Evolutionary conservation across 2,888 invertebrate species (phyloP), one percentile per base, ranked within the genome.

Genomic region (Choristoneura rosaceana): DNA sequence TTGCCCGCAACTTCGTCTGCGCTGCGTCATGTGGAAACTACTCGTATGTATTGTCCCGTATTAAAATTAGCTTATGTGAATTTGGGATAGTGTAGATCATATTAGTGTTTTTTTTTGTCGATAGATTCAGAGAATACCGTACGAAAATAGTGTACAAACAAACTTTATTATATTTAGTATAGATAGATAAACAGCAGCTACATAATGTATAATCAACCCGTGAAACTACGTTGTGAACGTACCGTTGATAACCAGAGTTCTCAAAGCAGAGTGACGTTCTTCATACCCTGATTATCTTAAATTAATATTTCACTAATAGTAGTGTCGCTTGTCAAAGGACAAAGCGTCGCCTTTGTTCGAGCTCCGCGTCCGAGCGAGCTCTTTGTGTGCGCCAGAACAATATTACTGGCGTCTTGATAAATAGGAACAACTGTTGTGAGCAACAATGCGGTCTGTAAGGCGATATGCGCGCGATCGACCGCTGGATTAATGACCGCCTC

Each of bases 401-500:
- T 93, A 91, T 91, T 89, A 89, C 90, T 86, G 87, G 90, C 89
- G 88, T 91, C 86, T 89, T 93, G 93, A 94, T 93, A 92, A 93
- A 93, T 93, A 92, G 90, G 86, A 91, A 92, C 93, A 90, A 92
- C 92, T 89, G 89, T 84, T 83, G 87, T 76, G 84, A 80, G 87
- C 87, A 91, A 94, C 93, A 93, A 94, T 93, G 88, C 88, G 82
- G 84, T 85, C 86, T 87, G 93, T 92, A 93, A 92, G 90, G 86
- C 90, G 93, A 94, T 93, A 93, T 90, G 88, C 82, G 84, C 89
- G 85, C 88, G 90, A 94, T 94, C 93, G 90, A 90, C 88, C 88
- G 78, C 84, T 90, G 90, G 92, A 93, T 94, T 93, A 93, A 94
- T 94, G 93, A 92, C 91, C 86, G 88, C 86, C 91, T 89, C 91